A percentile compares a stretch with the other conserved stretches of the same genome.
phyloP scores from a whole-genome alignment of 2,888 invertebrate species.

The Tetheella fluctuosa region DNA sequence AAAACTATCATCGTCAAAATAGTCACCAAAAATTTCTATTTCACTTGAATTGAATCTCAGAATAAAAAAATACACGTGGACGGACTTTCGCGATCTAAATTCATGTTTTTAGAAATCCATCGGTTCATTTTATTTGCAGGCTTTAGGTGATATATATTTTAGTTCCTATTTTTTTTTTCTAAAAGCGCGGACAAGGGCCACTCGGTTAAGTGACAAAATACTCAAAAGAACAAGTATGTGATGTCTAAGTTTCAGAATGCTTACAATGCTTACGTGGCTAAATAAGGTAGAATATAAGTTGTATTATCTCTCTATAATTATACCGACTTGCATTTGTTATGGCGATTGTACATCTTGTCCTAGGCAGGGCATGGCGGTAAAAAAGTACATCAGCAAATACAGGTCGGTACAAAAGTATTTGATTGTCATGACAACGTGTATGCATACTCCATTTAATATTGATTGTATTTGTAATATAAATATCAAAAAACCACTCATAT shows the following conservation, averaged over 20 bases:
- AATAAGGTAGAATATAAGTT: constrained; percentile 65
- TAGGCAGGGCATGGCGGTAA: neutral
- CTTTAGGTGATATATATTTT: too few relatives aligned
- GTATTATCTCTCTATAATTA: constrained; percentile 54
- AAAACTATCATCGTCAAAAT: too few relatives aligned
- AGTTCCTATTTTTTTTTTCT: constrained; percentile 11
- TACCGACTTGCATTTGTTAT: constrained; percentile 10
- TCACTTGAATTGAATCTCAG: too few relatives aligned
- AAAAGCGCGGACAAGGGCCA: constrained; percentile 50
- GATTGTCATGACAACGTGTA: constrained; percentile 70
- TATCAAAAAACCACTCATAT: constrained; percentile 74
- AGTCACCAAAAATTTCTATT: too few relatives aligned
- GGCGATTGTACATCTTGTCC: neutral
- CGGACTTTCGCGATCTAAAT: too few relatives aligned
- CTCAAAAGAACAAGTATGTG: constrained; percentile 61
- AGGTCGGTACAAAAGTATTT: constrained; percentile 21
- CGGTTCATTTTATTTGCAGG: too few relatives aligned
- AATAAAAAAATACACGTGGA: too few relatives aligned
- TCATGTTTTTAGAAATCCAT: too few relatives aligned
- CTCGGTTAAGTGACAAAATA: constrained; percentile 69
- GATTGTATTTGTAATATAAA: constrained; percentile 57
- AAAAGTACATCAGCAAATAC: constrained; percentile 26
- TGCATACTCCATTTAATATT: constrained; percentile 61
- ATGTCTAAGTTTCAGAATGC: constrained; percentile 67
- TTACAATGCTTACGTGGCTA: constrained; percentile 78